Base-by-base conservation (phyloP, 2,888 invertebrate species). In the Caenorhabditis virilis region DNA sequence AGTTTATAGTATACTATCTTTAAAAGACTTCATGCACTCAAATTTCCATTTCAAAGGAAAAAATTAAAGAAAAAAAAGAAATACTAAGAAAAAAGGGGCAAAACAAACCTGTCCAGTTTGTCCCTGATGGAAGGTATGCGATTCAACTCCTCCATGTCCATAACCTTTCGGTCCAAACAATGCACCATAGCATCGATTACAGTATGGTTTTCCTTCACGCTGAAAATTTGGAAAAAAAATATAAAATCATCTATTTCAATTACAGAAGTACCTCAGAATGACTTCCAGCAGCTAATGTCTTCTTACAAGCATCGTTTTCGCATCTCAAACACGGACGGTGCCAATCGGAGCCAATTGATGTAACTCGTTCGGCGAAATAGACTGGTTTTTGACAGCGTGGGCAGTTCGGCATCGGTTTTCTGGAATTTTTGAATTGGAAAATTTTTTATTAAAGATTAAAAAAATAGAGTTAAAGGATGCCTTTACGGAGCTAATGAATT, bases 261-360 rank as follows among this genome's bases (percentile, higher is more conserved):
- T n/a, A n/a, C n/a, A n/a, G 6, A 5, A 22, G 23, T 13, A 42
- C 42, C 42, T 42, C 42, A 13, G 42, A 87, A 79, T 89, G 89
- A 51, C 72, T 69, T 26, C 89, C 89, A 6, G 89, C 89, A 30
- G 88, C 87, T 62, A 90, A 84, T 2, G 89, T 89, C 83, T 89
- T 89, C 84, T 89, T 89, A 84, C 89, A 90, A 83, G 89, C 88
- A 81, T 89, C 89, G 53, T 83, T 83, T 52, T 69, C 68, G 78
- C 89, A 90, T 67, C 88, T 86, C 45, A 89, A 84, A 82, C 89
- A 90, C 23, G 86, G 87, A 0, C 88, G 85, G 78, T 90, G 89
- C 89, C 89, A 89, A 83, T 89, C 89, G 83, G 89, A 89, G 16
- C 89, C 89, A 66, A 89, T 84, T 2, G 89, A 89, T 1, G 88